Evolutionary conservation across 1,140 invertebrate genomes (phyloP), one percentile per base, ranked within the genome.

Genomic region (Pseudomyrmex flavicornis): DNA sequence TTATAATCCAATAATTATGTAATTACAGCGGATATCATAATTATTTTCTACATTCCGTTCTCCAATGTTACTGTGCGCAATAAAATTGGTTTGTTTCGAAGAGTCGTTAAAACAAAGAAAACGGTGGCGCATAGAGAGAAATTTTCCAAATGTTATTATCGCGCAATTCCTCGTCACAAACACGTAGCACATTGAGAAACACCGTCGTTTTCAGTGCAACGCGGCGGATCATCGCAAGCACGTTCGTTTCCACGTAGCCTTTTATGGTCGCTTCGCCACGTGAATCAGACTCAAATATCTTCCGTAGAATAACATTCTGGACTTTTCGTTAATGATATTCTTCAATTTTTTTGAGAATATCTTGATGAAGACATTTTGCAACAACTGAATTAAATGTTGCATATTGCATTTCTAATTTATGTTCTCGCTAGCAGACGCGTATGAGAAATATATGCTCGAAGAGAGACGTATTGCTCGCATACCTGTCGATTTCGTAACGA

Each of bases 181-280:
- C 15, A 20, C 54, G 12, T 59, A 20, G 44, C 76, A 26, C 5
- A 59, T 80, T 80, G 76, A 80, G 54, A 58, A 59, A 50, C 35
- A 13, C 15, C n/a, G 61, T 80, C 44, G 65, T 70, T 17, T 35
- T 20, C 22, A 22, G 15, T 58, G 44, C 17, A 22, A 46, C 63
- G n/a, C 13, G 35, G 52, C 35, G 65, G 35, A 35, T 35, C 56
- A 80, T 72, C 22, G 44, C 50, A 70, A 35, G 7, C 44, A 80
- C 54, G 22, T 80, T 70, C 12, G 35, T 68, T 56, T 22, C 35
- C 13, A n/a, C 20, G n/a, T 52, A 9, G 62, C 76, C 66, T 72
- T 80, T 80, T 80, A 59, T 59, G 72, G 76, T 80, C 61, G 46
- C 56, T 26, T 46, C 7, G 35, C 26, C 44, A 80, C 20, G 20